Evolutionary conservation across 2,888 invertebrate species (phyloP).

Genomic region (Leucophenga maculata): DNA sequence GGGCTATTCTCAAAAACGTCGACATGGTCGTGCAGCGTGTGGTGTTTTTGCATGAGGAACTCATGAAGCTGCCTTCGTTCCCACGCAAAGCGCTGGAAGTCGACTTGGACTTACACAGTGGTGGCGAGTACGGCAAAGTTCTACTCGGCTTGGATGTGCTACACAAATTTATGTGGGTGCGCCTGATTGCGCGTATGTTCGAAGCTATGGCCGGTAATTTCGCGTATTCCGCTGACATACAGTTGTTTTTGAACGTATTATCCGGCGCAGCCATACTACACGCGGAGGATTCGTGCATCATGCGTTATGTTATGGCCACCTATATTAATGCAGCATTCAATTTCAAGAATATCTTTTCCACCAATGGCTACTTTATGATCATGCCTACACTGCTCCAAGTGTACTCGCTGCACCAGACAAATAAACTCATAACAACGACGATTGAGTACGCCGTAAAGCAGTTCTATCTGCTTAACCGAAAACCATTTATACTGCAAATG

Average conservation of each 20-base stretch:
- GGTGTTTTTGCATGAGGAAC: constrained; percentile 97
- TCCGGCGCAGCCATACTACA: constrained; percentile 97
- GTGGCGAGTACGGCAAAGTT: constrained; percentile 91
- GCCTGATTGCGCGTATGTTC: constrained; percentile 95
- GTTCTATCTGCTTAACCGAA: constrained; percentile 97
- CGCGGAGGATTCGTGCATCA: constrained; percentile 95
- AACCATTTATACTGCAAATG: constrained; percentile 98
- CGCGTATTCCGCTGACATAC: constrained; percentile 96
- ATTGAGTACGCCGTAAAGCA: constrained; percentile 99
- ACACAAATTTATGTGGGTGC: constrained; percentile 99
- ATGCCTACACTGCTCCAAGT: constrained; percentile 98
- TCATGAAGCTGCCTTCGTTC: constrained; percentile 98
- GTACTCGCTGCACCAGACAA: constrained; percentile 98
- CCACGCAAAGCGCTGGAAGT: constrained; percentile 98
- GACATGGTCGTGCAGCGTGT: constrained; percentile 98
- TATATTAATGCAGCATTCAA: constrained; percentile 98
- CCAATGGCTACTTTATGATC: constrained; percentile 96
- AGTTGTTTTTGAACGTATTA: constrained; percentile 96
- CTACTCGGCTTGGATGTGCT: constrained; percentile 93
- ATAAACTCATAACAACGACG: constrained; percentile 93
- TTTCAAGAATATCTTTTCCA: constrained; percentile 98
- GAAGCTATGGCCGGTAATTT: constrained; percentile 98
- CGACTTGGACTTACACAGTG: constrained; percentile 92
- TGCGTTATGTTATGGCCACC: constrained; percentile 96
- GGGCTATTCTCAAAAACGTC: constrained; percentile 93